Evolutionary conservation across 2,797 vertebrate species (phyloP), one percentile per base, ranked within the genome.

Genomic region (Apodemus agrarius): DNA sequence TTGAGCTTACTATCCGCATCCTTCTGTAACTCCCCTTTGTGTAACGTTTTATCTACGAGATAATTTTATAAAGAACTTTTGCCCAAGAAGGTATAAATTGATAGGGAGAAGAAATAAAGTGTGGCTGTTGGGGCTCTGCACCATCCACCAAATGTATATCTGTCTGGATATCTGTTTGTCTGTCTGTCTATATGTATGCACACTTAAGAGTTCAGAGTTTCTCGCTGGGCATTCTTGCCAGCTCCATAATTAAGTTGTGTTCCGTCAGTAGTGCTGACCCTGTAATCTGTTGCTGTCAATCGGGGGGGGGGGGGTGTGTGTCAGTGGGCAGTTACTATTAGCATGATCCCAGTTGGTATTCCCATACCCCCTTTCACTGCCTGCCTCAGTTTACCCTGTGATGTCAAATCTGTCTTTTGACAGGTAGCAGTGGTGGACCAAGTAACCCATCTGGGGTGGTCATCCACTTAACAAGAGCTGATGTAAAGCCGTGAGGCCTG

Each of bases 381-480:
- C 34, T 19, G 67, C 16, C 16, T 69, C 16, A 6, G 67, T 69
- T 69, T 69, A 69, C 34, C 67, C 67, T n/a, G 16, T 69, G 16
- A n/a, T 8, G 34, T n/a, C 67, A 69, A 19, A 69, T 19, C 67
- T 69, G 67, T 16, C 34, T 19, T 69, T 69, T 69, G 34, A n/a
- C 67, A 69, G 0, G 69, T 43, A 80, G 65, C 43, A 24, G 75
- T 0, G 0, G 75, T n/a, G n/a, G 67, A 22, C 52, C 91, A 37
- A 57, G 86, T 94, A 54, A 91, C 91, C 87, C 84, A 63, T 76
- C 31, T 29, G 89, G 89, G 80, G 40, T 82, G 37, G 72, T 61
- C 82, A 76, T 65, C 1, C 0, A 21, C 63, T 63, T 85, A 17
- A 59, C 13, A 6, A 21, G 52, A 54, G 59, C 5, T 1, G 37